A percentile compares a stretch with the other conserved stretches of the same genome.
These are phyloP conservation scores for Odontesthes bonariensis DNA, from an alignment of 2,113 vertebrate species.

Conservation along the genomic window DNA sequence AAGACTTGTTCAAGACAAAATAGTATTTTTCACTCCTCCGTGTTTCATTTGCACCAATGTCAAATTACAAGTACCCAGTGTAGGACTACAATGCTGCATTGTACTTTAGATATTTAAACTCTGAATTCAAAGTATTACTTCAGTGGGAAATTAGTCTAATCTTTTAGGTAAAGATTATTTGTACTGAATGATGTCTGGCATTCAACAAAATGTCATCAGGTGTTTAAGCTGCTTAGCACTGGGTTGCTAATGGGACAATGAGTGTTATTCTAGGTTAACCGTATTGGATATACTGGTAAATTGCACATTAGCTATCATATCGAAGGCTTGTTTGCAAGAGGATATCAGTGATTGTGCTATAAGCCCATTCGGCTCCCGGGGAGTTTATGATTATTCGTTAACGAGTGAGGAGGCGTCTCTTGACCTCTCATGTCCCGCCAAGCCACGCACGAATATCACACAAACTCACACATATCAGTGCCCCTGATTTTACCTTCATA, in stretches of 20 bases:
- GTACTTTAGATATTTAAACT: not conserved
- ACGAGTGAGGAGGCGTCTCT: not conserved
- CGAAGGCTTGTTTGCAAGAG: slow-evolving; percentile 14
- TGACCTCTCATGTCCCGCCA: not conserved
- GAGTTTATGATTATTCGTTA: slow-evolving; percentile 12
- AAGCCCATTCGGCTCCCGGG: slow-evolving; percentile 1
- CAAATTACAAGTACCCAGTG: not conserved
- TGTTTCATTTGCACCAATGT: not conserved
- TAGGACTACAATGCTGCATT: not conserved
- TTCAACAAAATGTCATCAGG: too few species aligned
- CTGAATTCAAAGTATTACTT: not conserved
- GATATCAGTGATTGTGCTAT: not conserved
- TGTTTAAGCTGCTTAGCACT: not conserved
- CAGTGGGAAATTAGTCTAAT: not conserved
- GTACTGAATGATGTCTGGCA: not conserved
- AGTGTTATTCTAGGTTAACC: not conserved
- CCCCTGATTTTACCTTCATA: not conserved
- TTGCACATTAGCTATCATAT: slow-evolving; percentile 18
- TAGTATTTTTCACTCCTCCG: slow-evolving; percentile 1
- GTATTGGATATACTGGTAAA: not conserved
- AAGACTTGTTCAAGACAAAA: not conserved
- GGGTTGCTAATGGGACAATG: not conserved
- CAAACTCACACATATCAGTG: not conserved
- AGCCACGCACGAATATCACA: not conserved
- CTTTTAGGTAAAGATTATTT: too few species aligned